These are phyloP conservation scores for Chamaetylas fuelleborni DNA, from an alignment of 2,113 vertebrate genomes.

Conservation along the genomic window DNA sequence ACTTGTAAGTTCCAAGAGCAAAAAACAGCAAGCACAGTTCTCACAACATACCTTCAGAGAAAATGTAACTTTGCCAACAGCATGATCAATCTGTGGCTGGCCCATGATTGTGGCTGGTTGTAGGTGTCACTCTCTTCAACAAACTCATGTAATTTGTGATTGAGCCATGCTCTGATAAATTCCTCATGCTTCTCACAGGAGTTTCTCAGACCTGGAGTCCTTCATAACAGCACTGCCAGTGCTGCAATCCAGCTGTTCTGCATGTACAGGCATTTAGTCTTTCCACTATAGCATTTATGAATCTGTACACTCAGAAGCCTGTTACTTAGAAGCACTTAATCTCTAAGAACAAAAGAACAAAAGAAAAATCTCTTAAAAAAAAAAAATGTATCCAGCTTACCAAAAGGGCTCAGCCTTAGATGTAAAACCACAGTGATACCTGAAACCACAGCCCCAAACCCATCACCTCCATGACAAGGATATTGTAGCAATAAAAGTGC, in stretches of 20 bases:
- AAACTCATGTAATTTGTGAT: background rate
- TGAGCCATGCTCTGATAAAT: background rate
- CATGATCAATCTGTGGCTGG: background rate
- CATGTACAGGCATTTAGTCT: background rate
- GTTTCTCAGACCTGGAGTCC: background rate
- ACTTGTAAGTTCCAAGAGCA: background rate
- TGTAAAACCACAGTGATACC: background rate
- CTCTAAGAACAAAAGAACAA: background rate
- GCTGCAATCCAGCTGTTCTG: background rate
- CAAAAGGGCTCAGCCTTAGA: background rate
- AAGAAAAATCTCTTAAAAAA: background rate
- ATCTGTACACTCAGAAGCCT: background rate
- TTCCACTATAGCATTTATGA: background rate
- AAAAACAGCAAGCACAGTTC: background rate
- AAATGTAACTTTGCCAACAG: background rate
- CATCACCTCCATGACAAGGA: conserved; percentile 16
- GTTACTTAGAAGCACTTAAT: background rate
- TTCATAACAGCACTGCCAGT: background rate
- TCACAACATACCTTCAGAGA: background rate
- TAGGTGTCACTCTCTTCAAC: background rate
- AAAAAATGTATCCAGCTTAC: background rate
- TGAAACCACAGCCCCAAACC: conserved; percentile 10
- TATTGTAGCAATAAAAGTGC: conserved; percentile 37
- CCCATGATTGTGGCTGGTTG: background rate
- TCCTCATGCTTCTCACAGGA: background rate